Base-by-base conservation (phyloP, 2,113 vertebrate genomes). In the Coturnix japonica region DNA sequence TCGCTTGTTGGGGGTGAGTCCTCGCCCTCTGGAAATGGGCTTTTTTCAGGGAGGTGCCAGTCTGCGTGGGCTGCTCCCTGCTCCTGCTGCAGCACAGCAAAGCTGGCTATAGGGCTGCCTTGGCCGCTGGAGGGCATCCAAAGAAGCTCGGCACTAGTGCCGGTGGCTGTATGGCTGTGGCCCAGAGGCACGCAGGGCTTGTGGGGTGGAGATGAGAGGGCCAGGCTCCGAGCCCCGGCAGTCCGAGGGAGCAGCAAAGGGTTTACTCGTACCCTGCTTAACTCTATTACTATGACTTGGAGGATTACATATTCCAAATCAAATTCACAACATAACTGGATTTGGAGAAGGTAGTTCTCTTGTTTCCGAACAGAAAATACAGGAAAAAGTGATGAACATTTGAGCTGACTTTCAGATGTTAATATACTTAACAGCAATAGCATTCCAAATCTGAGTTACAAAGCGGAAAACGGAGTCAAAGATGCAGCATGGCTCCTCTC, bases 221-320 rank as follows among this genome's bases (percentile, higher is more conserved):
- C 31, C 30, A 15, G 31, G 28, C 56, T 57, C 20, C 11, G 19
- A 33, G 56, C 56, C n/a, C 56, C 20, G 30, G 19, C 18, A 7
- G 54, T 57, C 54, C n/a, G 54, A 56, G 10, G 54, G 30, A 31
- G 11, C 54, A 57, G 31, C 18, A 13, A 56, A 19, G 54, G 30
- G 54, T 49, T 69, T 1, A 0, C 46, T 85, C 30, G 11, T 1
- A 16, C 33, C 37, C n/a, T 11, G 8, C 15, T 37, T 59, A 78
- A 86, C 47, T 65, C 57, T 30, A 17, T 89, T 93, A 84, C 37
- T 0, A 0, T 63, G 59, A 85, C 64, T 1, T 8, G 25, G 59
- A 87, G 81, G 71, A 70, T 93, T 87, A 64, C 81, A 39, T 46
- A 76, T 72, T 84, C 61, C 86, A 89, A 90, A 96, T 91, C 74